Base-by-base conservation (phyloP, 2,888 invertebrate genomes). In the Caradrina kadenii region DNA sequence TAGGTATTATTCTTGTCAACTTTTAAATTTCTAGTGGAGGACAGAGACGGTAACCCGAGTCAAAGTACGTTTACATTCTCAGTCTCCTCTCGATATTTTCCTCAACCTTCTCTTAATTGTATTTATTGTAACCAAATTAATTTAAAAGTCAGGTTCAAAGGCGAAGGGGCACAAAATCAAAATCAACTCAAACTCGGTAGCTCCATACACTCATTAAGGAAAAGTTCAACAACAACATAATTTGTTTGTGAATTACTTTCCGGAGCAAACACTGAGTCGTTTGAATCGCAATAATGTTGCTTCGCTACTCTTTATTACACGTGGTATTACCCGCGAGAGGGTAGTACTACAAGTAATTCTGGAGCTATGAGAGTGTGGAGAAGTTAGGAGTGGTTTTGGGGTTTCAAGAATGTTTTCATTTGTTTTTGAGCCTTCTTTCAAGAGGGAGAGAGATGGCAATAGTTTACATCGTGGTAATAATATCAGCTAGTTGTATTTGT, bases 251-350 rank as follows among this genome's bases (percentile, higher is more conserved):
- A 86, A 87, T 87, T 85, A 85, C 83, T 83, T 84, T 79, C 75
- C 50, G 52, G 60, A 31, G 73, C 63, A 81, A 84, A 81, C 79
- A 80, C 59, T 72, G 81, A 71, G 80, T 63, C 69, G 78, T 81
- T 81, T 80, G 81, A 72, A 81, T 82, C 79, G 84, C 79, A 83
- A 84, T 86, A 87, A 88, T 88, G 86, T 85, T 84, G 73, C 79
- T 73, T 52, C 69, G 79, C 82, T 87, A 83, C 80, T 85, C 86
- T 89, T 91, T 90, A 90, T 91, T 89, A 86, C 87, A 77, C 75
- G 83, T 77, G 71, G 80, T 82, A 82, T 85, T 86, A 87, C 88
- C 83, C 83, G 59, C 66, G 85, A 84, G 87, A 83, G 84, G 84
- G 86, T 78, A 54, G 42, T 73, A 82, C 75, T 85, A 80, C 74